phyloP scores from a whole-genome alignment of 2,888 invertebrate genomes.

The Drosophila kambysellisi region DNA sequence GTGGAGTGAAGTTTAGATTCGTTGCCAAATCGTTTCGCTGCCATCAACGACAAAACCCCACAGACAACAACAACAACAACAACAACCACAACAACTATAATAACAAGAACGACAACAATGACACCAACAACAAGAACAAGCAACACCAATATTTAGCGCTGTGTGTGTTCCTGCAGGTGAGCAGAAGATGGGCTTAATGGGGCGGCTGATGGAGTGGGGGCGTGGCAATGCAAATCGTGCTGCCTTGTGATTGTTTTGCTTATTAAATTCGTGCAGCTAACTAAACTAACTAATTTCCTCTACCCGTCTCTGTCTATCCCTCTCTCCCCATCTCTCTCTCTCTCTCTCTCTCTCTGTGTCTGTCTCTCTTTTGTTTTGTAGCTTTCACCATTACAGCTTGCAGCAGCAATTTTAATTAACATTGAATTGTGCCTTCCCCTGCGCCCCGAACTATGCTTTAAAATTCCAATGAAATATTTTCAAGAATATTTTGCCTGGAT shows the following conservation, averaged over 20 bases:
- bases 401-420: conserved; percentile 76
- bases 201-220: conserved; percentile 18
- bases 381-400: conserved; percentile 72
- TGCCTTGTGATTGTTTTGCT: conserved; percentile 72
- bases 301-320: conserved; percentile 1
- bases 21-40: conserved; percentile 77
- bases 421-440: conserved; percentile 80
- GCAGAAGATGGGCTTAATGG: conserved; percentile 22
- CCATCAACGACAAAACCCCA: conserved; percentile 61
- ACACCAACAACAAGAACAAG: conserved; percentile 36
- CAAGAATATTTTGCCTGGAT: conserved; percentile 75
- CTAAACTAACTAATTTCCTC: conserved; percentile 53
- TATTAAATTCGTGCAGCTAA: conserved; percentile 75
- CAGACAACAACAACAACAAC: conserved; percentile 34
- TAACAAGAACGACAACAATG: conserved; percentile 14
- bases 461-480: conserved; percentile 74
- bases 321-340: not conserved
- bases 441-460: conserved; percentile 66
- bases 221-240: conserved; percentile 75
- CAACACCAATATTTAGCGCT: conserved; percentile 63
- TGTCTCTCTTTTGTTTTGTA: conserved; percentile 35
- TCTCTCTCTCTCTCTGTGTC: not conserved
- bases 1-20: conserved; percentile 46
- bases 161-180: conserved; percentile 79
- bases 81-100: conserved; percentile 7